Base-by-base conservation (phyloP, 1,140 invertebrate genomes). In the Proales similis region DNA sequence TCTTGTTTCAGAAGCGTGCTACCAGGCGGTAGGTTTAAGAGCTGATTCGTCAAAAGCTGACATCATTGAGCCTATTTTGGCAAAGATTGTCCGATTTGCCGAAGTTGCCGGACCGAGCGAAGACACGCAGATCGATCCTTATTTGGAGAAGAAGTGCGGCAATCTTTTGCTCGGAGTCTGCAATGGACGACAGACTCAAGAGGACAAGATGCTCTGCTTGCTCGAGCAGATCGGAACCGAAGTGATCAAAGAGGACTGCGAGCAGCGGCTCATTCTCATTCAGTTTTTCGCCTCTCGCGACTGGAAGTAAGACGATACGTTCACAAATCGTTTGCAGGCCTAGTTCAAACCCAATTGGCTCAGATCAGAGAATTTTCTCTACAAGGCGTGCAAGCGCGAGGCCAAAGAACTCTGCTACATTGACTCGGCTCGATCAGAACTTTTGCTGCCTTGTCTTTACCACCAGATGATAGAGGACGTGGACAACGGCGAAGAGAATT, bases 241-340 rank as follows among this genome's bases (percentile, higher is more conserved):
- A 36, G 75, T 82, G 47, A 96, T 97, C 91, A 85, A 82, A 1
- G 82, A 82, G 57, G 82, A 85, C 14, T 98, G 94, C 78, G 88
- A 93, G 78, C 81, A 86, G 48, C 85, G 87, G 20, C 77, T 98
- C 26, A 78, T 95, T 17, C 89, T 96, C 78, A 92, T 97, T 69
- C 91, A 97, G 70, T 97, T 93, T 73, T 98, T 98, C 77, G 82
- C 96, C 47, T 85, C 88, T 0, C 81, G 93, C 67, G 88, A 96
- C 77, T 97, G 89, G 69, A 88, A 86, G 75, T 78, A 70, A 68
- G 66, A 11, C 67, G 43, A 17, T 9, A 12, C 32, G 19, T 12
- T 48, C 32, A 30, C 47, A 26, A 53, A 33, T 48, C 36, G 36
- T n/a, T n/a, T n/a, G n/a, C n/a, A n/a, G n/a, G n/a, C n/a, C n/a